Evolutionary conservation across 2,888 invertebrate genomes (phyloP), one percentile per base, ranked within the genome.

Genomic region (Caradrina clavipalpis): DNA sequence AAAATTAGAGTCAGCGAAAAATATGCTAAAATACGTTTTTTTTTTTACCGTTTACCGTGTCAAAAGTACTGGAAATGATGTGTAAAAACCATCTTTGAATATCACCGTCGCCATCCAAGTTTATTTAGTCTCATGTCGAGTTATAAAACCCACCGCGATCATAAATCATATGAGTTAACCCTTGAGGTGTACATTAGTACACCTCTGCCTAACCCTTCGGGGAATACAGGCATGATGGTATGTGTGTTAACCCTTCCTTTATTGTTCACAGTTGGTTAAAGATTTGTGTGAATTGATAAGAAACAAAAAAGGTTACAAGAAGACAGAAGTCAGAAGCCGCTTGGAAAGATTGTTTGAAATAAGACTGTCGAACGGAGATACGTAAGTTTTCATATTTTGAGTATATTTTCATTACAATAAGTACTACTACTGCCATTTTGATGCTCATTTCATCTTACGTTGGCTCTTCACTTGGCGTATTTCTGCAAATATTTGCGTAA

Each of bases 331-430:
- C 2, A 86, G 87, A 56, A 81, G 61, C 19, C 94, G 93, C 73
- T 83, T 95, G 65, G 92, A 93, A 56, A 84, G 89, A 31, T 85
- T 95, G 1, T 94, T 95, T 66, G 90, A 93, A 54, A 89, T 94
- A 69, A 81, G 95, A 58, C 87, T 95, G 4, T 91, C 92, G 1
- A 95, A 95, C 67, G 95, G 95, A 45, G 95, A 95, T 66, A 94
- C 95, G 95, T 95, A 82, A 94, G 95, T 93, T 73, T 50, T 51
- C 7, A 15, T 49, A 21, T 42, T 55, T 26, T 0, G 22, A 51
- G 7, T 26, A 17, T 0, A 10, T 71, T 69, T 49, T 0, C 0
- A 35, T 57, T 4, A n/a, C 22, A 31, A 26, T 6, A 51, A 19
- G 15, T 11, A n/a, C 17, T 17, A 45, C 3, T 45, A 45, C 15